These are phyloP conservation scores for Campoletis raptor DNA, from an alignment of 2,888 invertebrate species.

Conservation along the genomic window DNA sequence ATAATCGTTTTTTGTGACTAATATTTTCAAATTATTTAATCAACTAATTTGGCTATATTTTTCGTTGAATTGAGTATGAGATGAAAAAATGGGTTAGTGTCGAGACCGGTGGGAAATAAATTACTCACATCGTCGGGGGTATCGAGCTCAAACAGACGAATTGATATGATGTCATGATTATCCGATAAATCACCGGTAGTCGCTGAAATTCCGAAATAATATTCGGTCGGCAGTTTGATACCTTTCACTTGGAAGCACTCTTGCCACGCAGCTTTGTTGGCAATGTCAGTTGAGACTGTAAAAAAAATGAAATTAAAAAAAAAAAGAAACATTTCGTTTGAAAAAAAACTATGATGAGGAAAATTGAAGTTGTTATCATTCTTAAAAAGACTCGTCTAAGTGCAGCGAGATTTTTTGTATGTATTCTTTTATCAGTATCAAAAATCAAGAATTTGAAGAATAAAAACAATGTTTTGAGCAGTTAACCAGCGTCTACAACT, in stretches of 20 bases:
- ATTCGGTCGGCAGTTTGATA: constrained; percentile 96
- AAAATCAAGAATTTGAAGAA: neutral
- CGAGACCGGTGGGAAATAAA: neutral
- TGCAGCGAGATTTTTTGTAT: too few relatives aligned
- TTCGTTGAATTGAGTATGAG: neutral
- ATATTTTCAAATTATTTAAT: neutral
- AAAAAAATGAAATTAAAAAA: constrained; percentile 59
- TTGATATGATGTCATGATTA: constrained; percentile 96
- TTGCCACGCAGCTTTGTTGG: constrained; percentile 97
- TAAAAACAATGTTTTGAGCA: neutral
- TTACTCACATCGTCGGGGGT: constrained; percentile 88
- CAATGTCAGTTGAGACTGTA: constrained; percentile 95
- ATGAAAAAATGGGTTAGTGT: neutral
- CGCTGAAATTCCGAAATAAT: constrained; percentile 97
- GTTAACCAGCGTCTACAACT: too few relatives aligned
- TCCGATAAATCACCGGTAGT: constrained; percentile 99
- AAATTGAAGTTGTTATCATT: neutral
- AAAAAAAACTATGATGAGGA: neutral
- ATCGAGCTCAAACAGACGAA: constrained; percentile 97
- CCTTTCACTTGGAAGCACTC: constrained; percentile 96
- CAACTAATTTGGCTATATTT: too few relatives aligned
- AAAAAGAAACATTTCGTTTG: constrained; percentile 53
- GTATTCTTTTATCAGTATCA: too few relatives aligned
- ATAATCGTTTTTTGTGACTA: neutral
- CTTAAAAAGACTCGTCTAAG: too few relatives aligned